phyloP scores from a whole-genome alignment of 23 tunicate species.

The Trididemnum clinides region DNA sequence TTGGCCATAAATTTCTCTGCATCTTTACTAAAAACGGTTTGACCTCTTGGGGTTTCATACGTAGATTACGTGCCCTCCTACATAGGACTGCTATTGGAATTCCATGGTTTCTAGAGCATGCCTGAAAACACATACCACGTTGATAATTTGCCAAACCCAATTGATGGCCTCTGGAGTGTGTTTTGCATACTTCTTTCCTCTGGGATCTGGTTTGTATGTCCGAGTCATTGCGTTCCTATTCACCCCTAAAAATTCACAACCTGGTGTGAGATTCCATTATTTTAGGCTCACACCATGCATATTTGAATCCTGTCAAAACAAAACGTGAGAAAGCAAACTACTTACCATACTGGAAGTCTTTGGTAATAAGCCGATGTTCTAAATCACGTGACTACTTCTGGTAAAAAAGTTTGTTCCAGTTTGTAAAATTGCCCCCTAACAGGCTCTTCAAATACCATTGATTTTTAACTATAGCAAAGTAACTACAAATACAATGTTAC shows the following conservation, averaged over 20 bases:
- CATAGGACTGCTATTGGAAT: no score
- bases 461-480: not conserved
- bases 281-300: no score
- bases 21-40: no score
- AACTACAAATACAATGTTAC: no score
- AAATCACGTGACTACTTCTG: not conserved
- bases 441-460: not conserved
- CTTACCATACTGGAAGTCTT: not conserved
- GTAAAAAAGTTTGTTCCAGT: not conserved
- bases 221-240: no score
- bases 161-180: not conserved
- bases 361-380: not conserved
- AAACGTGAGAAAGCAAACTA: not conserved
- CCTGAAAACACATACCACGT: not conserved
- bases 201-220: no score
- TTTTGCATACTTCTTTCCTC: no score
- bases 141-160: not conserved
- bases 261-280: not conserved
- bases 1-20: no score
- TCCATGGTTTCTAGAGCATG: not conserved
- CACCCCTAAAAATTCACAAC: no score
- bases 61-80: no score
- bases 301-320: not conserved
- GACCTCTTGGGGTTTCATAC: no score
- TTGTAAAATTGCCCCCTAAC: not conserved